Base-by-base conservation (phyloP, 1,140 invertebrate genomes). In the Meloidogyne floridensis region DNA sequence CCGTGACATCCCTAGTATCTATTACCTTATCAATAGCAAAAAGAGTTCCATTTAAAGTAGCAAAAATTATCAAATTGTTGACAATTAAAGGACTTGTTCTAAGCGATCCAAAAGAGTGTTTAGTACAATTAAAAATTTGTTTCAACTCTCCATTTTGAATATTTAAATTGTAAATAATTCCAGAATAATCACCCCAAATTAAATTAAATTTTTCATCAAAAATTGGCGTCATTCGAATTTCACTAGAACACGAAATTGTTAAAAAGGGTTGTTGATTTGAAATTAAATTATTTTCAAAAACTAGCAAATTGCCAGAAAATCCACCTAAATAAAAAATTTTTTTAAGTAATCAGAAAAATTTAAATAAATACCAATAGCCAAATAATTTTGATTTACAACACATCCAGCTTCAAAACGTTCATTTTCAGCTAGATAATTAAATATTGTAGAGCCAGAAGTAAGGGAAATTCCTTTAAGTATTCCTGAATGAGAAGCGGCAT, bases 171-270 rank as follows among this genome's bases (percentile, higher is more conserved):
- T 51, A 81, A 51, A 81, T 18, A 7, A 51, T 47, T 20, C 80
- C 80, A 18, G 15, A 18, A 43, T 81, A 81, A 42, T 32, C 56
- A 73, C 80, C 80, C 51, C 80, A 81, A 53, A 80, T 69, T 20
- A 81, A 13, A 2, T 54, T 47, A 13, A 13, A 18, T 9, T 79
- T n/a, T n/a, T 53, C 53, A 53, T 80, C 80, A 71, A 81, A 81
- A 3, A 72, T 72, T 20, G 80, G 80, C 8, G 75, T 74, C 80
- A 81, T 81, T 11, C 80, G 51, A 47, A 81, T 81, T 70, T 81
- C 80, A n/a, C 59, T n/a, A 43, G 20, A 32, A 77, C 53, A 81
- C 9, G 59, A 20, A 15, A 65, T 75, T 11, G 18, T 43, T 18
- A 8, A 54, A 2, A 42, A 10, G 3, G 42, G 51, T 54, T 10